Evolutionary conservation across 1,140 invertebrate species (phyloP).

Genomic region (Bombus impatiens): DNA sequence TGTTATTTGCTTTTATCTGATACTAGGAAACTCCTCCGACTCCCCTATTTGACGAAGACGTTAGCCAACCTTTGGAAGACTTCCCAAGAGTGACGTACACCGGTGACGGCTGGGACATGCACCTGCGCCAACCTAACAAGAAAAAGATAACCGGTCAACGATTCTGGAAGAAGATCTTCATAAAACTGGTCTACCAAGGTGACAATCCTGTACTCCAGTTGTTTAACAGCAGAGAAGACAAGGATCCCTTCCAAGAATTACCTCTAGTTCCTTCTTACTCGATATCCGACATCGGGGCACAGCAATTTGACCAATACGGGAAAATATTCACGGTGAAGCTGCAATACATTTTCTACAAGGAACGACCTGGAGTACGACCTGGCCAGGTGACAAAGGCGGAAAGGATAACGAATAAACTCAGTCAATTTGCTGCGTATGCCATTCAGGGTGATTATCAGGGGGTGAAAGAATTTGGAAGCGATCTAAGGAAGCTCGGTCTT

Average conservation of each 20-base stretch:
- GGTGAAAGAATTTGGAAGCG: conserved; percentile 95
- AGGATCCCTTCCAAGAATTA: conserved; percentile 96
- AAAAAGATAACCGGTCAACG: conserved; percentile 98
- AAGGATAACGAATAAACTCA: conserved; percentile 93
- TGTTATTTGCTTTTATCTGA: not conserved
- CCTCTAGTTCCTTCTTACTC: conserved; percentile 96
- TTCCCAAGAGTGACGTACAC: conserved; percentile 92
- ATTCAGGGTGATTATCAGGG: conserved; percentile 96
- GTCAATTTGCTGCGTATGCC: conserved; percentile 96
- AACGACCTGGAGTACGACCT: conserved; percentile 96
- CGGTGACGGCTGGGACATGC: conserved; percentile 98
- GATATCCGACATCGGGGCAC: conserved; percentile 95
- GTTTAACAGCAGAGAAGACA: conserved; percentile 92
- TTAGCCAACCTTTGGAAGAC: conserved; percentile 95
- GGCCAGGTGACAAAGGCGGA: conserved; percentile 98
- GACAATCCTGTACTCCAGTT: conserved; percentile 94
- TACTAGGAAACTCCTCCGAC: conserved; percentile 91
- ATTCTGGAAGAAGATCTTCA: conserved; percentile 99
- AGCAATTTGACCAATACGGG: conserved; percentile 98
- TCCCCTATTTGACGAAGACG: conserved; percentile 97
- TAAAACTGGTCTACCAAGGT: conserved; percentile 89
- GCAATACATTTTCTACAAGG: conserved; percentile 99
- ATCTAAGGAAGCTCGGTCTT: conserved; percentile 95
- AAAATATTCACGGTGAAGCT: conserved; percentile 99
- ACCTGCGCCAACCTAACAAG: conserved; percentile 97